A percentile compares a stretch with the other conserved stretches of the same genome.
Conservation (phyloP, 92 coral and sea anemone species). For the Zoanthus solanderi region DNA sequence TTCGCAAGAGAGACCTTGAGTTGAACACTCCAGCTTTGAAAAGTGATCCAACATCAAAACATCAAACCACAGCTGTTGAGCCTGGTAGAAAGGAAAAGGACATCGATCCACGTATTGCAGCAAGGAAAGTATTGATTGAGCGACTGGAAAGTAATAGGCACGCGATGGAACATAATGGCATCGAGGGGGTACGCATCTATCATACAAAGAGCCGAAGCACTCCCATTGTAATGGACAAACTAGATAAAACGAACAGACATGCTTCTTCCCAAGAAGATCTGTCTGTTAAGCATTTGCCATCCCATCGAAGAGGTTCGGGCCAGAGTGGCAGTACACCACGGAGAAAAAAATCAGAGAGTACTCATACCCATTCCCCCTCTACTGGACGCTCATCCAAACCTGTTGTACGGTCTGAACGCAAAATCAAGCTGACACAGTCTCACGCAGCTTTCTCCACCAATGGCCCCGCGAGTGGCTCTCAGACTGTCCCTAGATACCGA, state of each 20-base stretch:
- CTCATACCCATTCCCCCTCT: slow-evolving; percentile 65
- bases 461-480: slow-evolving; percentile 66
- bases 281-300: slow-evolving; percentile 17
- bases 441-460: slow-evolving; percentile 59
- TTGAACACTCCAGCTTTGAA: neutral
- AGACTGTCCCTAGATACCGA: slow-evolving; percentile 78
- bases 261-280: slow-evolving; percentile 78
- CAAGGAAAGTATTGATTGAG: slow-evolving; percentile 79
- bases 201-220: slow-evolving; percentile 91
- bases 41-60: slow-evolving; percentile 61
- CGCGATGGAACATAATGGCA: slow-evolving; percentile 63
- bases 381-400: slow-evolving; percentile 64
- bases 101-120: slow-evolving; percentile 78
- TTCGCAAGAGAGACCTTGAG: slow-evolving; percentile 43
- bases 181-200: slow-evolving; percentile 83
- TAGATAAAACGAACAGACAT: slow-evolving; percentile 57
- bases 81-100: slow-evolving; percentile 64
- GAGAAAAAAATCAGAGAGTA: slow-evolving; percentile 44
- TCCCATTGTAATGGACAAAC: slow-evolving; percentile 66
- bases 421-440: slow-evolving; percentile 69
- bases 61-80: slow-evolving; percentile 60
- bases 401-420: slow-evolving; percentile 87
- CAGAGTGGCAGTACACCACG: slow-evolving; percentile 17
- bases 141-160: slow-evolving; percentile 84
- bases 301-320: slow-evolving; percentile 25